phyloP scores from a whole-genome alignment of 1,140 invertebrate species.

The Melitaea cinxia region DNA sequence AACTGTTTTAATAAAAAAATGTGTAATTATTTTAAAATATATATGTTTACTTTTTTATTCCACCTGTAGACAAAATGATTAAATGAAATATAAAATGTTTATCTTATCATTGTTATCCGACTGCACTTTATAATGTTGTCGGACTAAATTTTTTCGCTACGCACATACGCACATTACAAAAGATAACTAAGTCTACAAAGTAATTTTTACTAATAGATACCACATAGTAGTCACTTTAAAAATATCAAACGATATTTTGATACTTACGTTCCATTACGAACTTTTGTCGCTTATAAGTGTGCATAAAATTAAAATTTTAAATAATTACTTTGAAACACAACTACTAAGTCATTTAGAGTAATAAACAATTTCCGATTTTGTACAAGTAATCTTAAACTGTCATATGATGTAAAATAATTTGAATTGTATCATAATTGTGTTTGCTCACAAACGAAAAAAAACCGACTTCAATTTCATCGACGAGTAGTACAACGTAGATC shows the following conservation, averaged over 20 bases:
- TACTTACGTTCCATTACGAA: no score
- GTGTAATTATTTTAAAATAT: neutral
- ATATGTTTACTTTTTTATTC: neutral
- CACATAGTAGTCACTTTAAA: neutral
- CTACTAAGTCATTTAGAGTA: no score
- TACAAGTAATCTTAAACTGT: constrained; percentile 18
- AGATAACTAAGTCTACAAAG: neutral
- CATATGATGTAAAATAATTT: constrained; percentile 16
- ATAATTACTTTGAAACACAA: no score
- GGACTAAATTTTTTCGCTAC: constrained; percentile 15
- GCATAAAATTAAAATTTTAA: no score
- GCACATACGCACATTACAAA: constrained; percentile 19
- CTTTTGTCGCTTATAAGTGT: no score
- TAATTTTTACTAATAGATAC: neutral
- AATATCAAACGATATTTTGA: no score
- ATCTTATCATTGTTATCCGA: constrained; percentile 63
- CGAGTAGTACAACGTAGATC: no score
- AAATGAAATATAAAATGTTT: constrained; percentile 63
- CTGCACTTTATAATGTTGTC: constrained; percentile 29
- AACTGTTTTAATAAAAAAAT: no score
- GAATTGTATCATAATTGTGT: constrained; percentile 5
- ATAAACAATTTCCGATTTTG: constrained; percentile 2
- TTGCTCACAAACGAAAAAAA: no score
- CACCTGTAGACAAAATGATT: constrained; percentile 39
- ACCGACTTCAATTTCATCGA: no score